Evolutionary conservation across 2,113 vertebrate species (phyloP), one percentile per base, ranked within the genome.

Genomic region (Boleophthalmus pectinirostris): DNA sequence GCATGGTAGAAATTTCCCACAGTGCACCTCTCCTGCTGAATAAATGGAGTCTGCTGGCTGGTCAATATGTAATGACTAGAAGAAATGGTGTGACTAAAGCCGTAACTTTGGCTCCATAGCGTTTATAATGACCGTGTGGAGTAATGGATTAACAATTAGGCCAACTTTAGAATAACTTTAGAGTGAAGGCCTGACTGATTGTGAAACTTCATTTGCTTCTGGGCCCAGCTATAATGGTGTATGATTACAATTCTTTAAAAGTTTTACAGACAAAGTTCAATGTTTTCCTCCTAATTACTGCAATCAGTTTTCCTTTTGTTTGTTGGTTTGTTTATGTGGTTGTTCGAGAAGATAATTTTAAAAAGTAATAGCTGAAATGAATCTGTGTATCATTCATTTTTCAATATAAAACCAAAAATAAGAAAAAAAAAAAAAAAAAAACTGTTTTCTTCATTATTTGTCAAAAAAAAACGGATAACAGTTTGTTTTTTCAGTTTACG

Each of bases 91-190:
- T 61, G 58, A 61, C 58, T 61, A 61, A 61, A 61, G 25, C 24
- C 58, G 33, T 61, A 61, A 61, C 58, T 61, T 61, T 15, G 18
- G 58, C 24, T 61, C 58, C 14, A 61, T 61, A 9, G 58, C 58
- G 8, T 33, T 33, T 61, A 25, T 25, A 61, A 61, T 33, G 58
- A 15, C 58, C 33, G 58, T 61, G 58, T 33, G 25, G 58, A 33
- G 58, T 33, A 16, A 61, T 61, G 24, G 58, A 61, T 61, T 61
- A 61, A 61, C 58, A 61, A 61, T 61, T 61, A 61, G 24, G 58
- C 23, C 58, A 33, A 61, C 58, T 61, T 33, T 20, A 16, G 61
- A 64, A 64, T 35, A 64, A 38, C 61, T 38, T 64, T 38, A 20
- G 33, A 35, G 38, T 43, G 2, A 29, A 61, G 29, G 60, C 29